These are phyloP conservation scores for Neotoxoptera formosana DNA, from an alignment of 1,140 invertebrate genomes.

Conservation along the genomic window DNA sequence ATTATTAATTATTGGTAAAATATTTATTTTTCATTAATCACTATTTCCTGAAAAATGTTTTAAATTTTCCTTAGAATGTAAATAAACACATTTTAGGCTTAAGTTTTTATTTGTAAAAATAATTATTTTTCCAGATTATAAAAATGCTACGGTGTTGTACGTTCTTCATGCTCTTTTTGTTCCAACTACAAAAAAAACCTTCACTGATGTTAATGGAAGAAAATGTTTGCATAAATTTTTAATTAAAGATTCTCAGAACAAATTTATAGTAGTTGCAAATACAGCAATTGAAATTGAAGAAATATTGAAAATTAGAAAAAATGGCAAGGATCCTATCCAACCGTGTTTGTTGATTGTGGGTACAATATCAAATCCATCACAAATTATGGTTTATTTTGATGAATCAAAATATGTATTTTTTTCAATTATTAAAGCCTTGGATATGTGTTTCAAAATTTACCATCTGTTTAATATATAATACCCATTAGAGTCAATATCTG, in stretches of 20 bases:
- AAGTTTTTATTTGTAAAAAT: neutral
- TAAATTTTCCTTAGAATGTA: too few relatives aligned
- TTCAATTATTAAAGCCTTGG: neutral
- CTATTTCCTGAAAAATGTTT: too few relatives aligned
- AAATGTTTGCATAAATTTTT: neutral
- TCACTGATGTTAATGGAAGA: neutral
- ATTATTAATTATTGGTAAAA: too few relatives aligned
- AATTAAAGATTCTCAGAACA: neutral
- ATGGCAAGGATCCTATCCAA: neutral
- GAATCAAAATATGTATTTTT: too few relatives aligned
- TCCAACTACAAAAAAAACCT: neutral
- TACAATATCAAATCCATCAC: neutral
- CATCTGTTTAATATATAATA: neutral
- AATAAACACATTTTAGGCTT: too few relatives aligned
- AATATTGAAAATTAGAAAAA: neutral
- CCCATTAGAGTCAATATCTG: neutral
- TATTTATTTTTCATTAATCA: too few relatives aligned
- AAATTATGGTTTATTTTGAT: neutral
- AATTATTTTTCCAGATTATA: neutral
- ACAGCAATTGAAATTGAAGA: neutral
- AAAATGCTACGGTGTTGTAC: neutral
- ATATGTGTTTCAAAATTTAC: conserved; percentile 10
- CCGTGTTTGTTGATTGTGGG: neutral
- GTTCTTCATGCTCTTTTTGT: neutral
- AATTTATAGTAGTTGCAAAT: neutral